phyloP scores from a whole-genome alignment of 2,113 vertebrate genomes.

The Mormyrus lacerda region DNA sequence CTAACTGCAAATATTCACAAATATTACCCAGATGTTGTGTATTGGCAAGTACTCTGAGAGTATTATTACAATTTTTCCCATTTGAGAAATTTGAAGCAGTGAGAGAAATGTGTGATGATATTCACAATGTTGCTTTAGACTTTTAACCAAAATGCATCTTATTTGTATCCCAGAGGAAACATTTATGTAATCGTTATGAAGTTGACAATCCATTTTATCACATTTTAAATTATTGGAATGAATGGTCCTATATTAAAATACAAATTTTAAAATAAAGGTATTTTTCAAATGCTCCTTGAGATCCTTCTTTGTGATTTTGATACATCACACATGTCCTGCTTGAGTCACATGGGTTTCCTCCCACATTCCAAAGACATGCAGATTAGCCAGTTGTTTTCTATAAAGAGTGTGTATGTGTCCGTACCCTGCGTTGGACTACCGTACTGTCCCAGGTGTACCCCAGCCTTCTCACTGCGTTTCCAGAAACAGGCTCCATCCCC shows the following conservation, averaged over 20 bases:
- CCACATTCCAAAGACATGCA: neutral
- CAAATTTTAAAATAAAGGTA: slow-evolving; percentile 33
- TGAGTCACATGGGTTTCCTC: neutral
- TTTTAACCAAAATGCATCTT: neutral
- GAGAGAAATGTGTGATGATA: slow-evolving; percentile 8
- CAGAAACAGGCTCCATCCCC: neutral
- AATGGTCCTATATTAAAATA: neutral
- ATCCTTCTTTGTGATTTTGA: neutral
- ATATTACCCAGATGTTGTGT: neutral
- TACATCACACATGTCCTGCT: neutral
- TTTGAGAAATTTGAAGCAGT: neutral
- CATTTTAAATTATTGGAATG: slow-evolving; percentile 12
- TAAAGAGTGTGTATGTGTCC: neutral
- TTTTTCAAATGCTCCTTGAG: slow-evolving; percentile 34
- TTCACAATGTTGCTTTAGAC: slow-evolving; percentile 24
- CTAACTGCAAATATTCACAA: neutral
- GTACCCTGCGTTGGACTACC: neutral
- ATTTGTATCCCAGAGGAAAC: slow-evolving; percentile 4
- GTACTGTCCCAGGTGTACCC: neutral
- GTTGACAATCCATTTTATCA: slow-evolving; percentile 2
- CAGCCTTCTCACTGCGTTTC: neutral
- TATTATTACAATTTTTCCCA: neutral
- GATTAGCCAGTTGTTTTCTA: neutral
- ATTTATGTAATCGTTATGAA: neutral
- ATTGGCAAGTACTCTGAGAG: neutral